Base-by-base conservation (phyloP, 2,797 vertebrate species). In the Enteromius mattozi region DNA sequence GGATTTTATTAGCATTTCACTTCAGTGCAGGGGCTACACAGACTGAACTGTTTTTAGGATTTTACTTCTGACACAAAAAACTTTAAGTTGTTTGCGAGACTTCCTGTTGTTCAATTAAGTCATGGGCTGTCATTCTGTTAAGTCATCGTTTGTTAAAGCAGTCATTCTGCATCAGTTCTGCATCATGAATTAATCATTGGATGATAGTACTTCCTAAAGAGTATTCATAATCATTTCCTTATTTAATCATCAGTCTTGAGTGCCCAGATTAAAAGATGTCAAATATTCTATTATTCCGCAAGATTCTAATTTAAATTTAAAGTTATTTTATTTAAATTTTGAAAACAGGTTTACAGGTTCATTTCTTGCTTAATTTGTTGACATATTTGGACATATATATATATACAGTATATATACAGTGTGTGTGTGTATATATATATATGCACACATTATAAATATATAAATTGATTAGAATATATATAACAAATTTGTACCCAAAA, bases 1-100 rank as follows among this genome's bases (percentile, higher is more conserved):
- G 87, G 85, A 42, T 6, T 86, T 88, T 82, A 35, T 77, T 80
- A 79, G 76, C 35, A 51, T 80, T 88, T 51, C 56, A 82, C 35
- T 69, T 78, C n/a, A 74, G 24, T 68, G 24, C n/a, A 49, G 65
- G 76, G 45, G 35, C 37, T 70, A 45, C 54, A 65, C 63, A 74
- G 70, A 37, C 7, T 78, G 24, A 69, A 19, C 5, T 30, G 66
- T 30, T 83, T 54, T 13, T 7, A 45, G 42, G 9, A 49, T 42
- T 54, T n/a, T 42, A 6, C 10, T 37, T 24, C 76, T 65, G 33
- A 56, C 33, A 80, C 77, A 66, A 66, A 61, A 3, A 37, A 16
- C 2, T 4, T 51, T 1, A 19, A 68, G 21, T 51, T 69, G 4
- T 63, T 35, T 63, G 16, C 19, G 6, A 13, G 79, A 30, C 21